Percentiles rank a stretch among this genome's conserved stretches.
phyloP scores from a whole-genome alignment of 35 echinoderm and acorn worm genomes.

The Stichopus chloronotus region DNA sequence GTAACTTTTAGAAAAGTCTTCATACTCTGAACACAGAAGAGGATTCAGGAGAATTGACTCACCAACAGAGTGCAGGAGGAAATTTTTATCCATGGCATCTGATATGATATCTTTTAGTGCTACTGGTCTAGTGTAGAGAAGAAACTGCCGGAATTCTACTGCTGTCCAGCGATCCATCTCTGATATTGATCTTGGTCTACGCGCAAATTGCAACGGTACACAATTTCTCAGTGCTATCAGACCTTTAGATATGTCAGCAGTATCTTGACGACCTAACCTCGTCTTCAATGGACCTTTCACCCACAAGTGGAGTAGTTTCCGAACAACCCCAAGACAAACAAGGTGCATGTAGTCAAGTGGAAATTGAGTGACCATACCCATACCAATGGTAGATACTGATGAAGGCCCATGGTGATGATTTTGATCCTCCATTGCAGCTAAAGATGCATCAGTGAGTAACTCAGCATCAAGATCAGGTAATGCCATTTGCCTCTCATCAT shows the following conservation, averaged over 20 bases:
- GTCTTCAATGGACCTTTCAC: constrained; percentile 63
- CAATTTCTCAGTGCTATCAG: too few species aligned
- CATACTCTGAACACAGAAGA: constrained; percentile 25
- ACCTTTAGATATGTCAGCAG: constrained; percentile 31
- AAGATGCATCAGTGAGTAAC: constrained; percentile 61
- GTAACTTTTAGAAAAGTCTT: constrained; percentile 64
- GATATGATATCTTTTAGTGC: constrained; percentile 47
- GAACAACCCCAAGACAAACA: constrained; percentile 66
- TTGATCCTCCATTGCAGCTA: constrained; percentile 47
- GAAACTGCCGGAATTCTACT: constrained; percentile 71
- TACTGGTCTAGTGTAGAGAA: constrained; percentile 70
- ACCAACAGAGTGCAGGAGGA: constrained; percentile 54
- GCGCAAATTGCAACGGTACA: constrained; percentile 52
- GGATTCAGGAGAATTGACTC: constrained; percentile 72
- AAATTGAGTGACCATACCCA: too few species aligned
- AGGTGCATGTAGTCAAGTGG: too few species aligned
- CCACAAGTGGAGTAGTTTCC: constrained; percentile 68
- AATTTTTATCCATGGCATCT: constrained; percentile 54
- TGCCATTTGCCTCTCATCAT: constrained; percentile 35
- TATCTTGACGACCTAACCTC: background rate
- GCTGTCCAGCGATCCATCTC: constrained; percentile 75
- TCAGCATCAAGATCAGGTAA: constrained; percentile 51
- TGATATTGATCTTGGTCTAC: constrained; percentile 52
- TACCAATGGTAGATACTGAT: too few species aligned
- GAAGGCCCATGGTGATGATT: background rate